Percentiles rank a stretch among this genome's conserved stretches.
Conservation (phyloP, 1,140 invertebrate genomes). For the Marisa cornuarietis region DNA sequence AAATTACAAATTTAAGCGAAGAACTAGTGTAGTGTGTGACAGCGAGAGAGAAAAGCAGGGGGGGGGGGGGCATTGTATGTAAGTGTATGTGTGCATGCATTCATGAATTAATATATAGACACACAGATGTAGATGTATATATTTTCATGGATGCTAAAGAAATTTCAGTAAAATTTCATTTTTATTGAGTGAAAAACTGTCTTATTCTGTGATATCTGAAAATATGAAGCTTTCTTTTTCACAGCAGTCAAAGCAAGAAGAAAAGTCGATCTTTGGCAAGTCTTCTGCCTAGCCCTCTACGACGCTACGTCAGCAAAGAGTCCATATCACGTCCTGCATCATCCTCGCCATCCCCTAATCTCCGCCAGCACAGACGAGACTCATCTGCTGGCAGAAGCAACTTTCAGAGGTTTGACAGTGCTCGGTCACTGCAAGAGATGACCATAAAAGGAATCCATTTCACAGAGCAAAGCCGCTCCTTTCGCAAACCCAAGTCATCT, state of each 20-base stretch:
- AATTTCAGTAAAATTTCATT: too few relatives aligned
- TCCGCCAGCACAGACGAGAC: conserved; percentile 18
- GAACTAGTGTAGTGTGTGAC: too few relatives aligned
- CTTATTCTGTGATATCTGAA: too few relatives aligned
- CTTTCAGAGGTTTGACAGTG: conserved; percentile 33
- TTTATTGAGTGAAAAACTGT: too few relatives aligned
- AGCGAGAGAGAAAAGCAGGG: too few relatives aligned
- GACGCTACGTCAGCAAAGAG: conserved; percentile 32
- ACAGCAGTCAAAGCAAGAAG: conserved; percentile 23
- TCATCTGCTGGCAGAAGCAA: conserved; percentile 10
- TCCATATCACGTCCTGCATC: conserved; percentile 15
- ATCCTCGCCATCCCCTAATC: conserved; percentile 4
- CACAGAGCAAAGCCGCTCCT: conserved; percentile 50
- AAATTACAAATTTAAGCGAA: too few relatives aligned
- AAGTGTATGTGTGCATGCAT: too few relatives aligned
- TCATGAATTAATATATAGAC: too few relatives aligned
- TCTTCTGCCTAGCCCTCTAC: conserved; percentile 41
- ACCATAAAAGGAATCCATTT: conserved; percentile 49
- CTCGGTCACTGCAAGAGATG: conserved; percentile 33
- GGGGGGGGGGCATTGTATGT: too few relatives aligned
- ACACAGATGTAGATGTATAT: too few relatives aligned
- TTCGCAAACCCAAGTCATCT: conserved; percentile 29
- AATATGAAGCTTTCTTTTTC: background rate
- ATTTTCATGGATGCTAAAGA: too few relatives aligned
- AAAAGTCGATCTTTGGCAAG: conserved; percentile 51